Percentiles rank a stretch among this genome's conserved stretches.
phyloP scores from a whole-genome alignment of 2,888 invertebrate species.

The Temnothorax ravouxi region DNA sequence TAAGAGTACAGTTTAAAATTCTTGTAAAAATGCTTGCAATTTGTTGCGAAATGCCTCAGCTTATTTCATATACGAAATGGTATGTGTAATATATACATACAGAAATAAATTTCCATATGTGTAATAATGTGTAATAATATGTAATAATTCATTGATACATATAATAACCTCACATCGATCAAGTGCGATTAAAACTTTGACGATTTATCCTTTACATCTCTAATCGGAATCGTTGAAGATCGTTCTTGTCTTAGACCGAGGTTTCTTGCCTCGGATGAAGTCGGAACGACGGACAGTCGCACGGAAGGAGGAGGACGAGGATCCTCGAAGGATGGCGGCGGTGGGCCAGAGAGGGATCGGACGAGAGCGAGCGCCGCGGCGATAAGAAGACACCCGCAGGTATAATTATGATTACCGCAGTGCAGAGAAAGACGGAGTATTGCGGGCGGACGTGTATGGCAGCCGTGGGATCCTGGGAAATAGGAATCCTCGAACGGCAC shows the following conservation, averaged over 20 bases:
- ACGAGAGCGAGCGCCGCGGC: constrained; percentile 73
- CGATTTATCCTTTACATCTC: not conserved
- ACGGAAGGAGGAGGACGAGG: constrained; percentile 50
- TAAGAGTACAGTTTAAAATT: not conserved
- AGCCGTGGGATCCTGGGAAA: constrained; percentile 84
- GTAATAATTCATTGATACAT: not conserved
- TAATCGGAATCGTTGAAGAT: constrained; percentile 20
- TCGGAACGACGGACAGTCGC: constrained; percentile 27
- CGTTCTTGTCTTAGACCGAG: constrained; percentile 29
- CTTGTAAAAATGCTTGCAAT: not conserved
- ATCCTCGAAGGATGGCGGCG: constrained; percentile 65
- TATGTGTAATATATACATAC: not conserved
- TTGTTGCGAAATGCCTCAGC: not conserved
- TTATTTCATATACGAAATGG: not conserved
- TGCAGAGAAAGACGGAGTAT: constrained; percentile 82
- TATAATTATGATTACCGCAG: constrained; percentile 85
- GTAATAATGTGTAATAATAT: not conserved
- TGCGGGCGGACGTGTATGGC: constrained; percentile 83
- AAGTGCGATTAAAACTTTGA: constrained; percentile 17
- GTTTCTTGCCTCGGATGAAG: constrained; percentile 47
- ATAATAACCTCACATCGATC: not conserved
- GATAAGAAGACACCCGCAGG: constrained; percentile 85
- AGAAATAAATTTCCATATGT: not conserved
- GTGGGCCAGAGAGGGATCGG: constrained; percentile 64
- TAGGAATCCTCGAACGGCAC: constrained; percentile 85